Percentiles rank a stretch among this genome's conserved stretches.
Evolutionary conservation across 1,140 invertebrate species (phyloP).

Genomic region (Adoxophyes honmai): DNA sequence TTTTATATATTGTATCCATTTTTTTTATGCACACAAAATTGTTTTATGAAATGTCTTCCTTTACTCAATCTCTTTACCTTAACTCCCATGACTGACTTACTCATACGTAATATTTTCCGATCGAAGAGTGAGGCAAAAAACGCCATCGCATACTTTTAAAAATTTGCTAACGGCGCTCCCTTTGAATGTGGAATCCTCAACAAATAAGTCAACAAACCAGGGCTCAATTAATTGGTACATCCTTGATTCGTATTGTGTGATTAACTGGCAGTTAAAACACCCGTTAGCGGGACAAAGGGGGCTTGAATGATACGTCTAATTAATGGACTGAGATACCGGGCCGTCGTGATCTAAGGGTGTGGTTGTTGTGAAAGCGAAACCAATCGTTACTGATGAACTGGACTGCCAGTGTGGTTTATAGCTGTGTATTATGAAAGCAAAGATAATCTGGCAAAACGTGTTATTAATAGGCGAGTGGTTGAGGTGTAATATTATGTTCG

Average conservation of each 20-base stretch:
- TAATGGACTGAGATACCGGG: constrained; percentile 12
- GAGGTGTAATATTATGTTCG: no score
- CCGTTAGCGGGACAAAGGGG: constrained; percentile 11
- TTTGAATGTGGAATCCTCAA: background rate
- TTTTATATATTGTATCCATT: no score
- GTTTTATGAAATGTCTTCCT: no score
- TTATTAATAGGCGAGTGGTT: no score
- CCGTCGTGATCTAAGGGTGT: constrained; percentile 11
- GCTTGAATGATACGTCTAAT: constrained; percentile 11
- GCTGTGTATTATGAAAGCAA: constrained; percentile 1
- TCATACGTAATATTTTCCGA: no score
- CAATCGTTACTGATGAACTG: constrained; percentile 9
- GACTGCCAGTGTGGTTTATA: constrained; percentile 5
- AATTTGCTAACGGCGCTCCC: no score
- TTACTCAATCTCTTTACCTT: no score
- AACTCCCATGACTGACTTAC: no score
- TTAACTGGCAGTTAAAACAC: background rate
- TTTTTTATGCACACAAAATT: no score
- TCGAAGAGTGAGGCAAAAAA: no score
- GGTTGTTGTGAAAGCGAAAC: constrained; percentile 13
- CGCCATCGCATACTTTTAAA: no score
- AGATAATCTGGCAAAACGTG: no score
- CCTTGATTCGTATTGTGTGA: constrained; percentile 6
- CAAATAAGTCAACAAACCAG: constrained; percentile 1
- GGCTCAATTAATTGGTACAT: constrained; percentile 7